Percentiles rank a stretch among this genome's conserved stretches.
phyloP scores from a whole-genome alignment of 2,113 vertebrate genomes.

The Toxotes chatareus region DNA sequence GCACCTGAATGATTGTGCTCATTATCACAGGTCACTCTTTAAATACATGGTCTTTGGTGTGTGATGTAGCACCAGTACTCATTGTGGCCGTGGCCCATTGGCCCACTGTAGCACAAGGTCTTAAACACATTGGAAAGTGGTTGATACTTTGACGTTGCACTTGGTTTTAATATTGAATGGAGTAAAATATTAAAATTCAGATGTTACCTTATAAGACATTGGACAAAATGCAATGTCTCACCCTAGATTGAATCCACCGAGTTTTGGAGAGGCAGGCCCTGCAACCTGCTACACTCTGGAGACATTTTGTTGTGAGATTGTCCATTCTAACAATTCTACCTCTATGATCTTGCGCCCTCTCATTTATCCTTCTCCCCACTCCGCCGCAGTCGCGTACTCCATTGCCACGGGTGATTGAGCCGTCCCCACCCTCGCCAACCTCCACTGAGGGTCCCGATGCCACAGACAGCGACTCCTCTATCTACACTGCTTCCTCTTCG shows the following conservation, averaged over 20 bases:
- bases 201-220: background rate
- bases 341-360: constrained; percentile 64
- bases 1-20: no score
- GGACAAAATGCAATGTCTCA: background rate
- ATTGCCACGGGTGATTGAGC: constrained; percentile 72
- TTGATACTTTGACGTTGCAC: background rate
- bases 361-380: constrained; percentile 50
- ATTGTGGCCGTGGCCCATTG: no score
- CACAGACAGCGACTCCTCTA: constrained; percentile 82
- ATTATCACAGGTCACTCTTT: no score
- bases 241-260: no score
- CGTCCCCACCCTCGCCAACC: constrained; percentile 73
- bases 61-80: no score
- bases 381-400: constrained; percentile 64
- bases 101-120: background rate
- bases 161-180: background rate
- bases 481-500: constrained; percentile 81
- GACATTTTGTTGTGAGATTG: background rate
- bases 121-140: background rate
- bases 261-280: background rate
- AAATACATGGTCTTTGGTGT: no score
- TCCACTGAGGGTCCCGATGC: constrained; percentile 82
- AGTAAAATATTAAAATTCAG: background rate
- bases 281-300: background rate
- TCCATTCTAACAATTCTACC: constrained; percentile 64